Percentiles rank a stretch among this genome's conserved stretches.
These are phyloP conservation scores for Dryobates pubescens DNA, from an alignment of 2,797 vertebrate species.

Conservation along the genomic window DNA sequence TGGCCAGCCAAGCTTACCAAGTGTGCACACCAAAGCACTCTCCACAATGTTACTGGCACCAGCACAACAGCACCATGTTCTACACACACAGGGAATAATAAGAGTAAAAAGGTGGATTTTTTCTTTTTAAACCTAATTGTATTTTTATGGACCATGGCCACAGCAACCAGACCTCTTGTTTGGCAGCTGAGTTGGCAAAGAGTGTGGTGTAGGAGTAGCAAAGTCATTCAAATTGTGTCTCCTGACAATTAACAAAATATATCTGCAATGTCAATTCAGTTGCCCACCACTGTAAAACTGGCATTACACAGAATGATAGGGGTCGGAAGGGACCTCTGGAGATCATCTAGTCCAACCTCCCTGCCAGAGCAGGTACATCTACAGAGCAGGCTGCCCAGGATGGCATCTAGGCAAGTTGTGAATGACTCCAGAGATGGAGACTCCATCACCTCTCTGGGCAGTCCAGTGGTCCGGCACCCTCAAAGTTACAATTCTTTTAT, in stretches of 20 bases:
- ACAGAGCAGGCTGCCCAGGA: too few relatives aligned
- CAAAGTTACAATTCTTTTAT: background rate
- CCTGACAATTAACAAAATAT: background rate
- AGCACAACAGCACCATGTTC: background rate
- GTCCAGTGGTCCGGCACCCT: too few relatives aligned
- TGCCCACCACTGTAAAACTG: background rate
- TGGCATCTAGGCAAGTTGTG: too few relatives aligned
- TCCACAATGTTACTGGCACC: background rate
- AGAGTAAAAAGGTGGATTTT: background rate
- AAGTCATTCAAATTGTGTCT: background rate
- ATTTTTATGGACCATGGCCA: background rate
- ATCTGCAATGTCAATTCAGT: background rate
- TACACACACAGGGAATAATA: fast-evolving
- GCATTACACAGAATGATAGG: background rate
- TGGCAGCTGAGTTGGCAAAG: background rate
- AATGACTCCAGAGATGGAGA: too few relatives aligned
- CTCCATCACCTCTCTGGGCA: too few relatives aligned
- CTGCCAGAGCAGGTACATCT: too few relatives aligned
- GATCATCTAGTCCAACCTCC: too few relatives aligned
- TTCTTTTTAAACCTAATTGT: background rate
- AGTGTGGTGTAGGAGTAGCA: background rate
- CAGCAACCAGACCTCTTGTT: background rate
- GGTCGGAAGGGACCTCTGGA: too few relatives aligned
- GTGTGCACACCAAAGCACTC: background rate
- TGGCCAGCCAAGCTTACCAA: background rate